Evolutionary conservation across 1,140 invertebrate species (phyloP), one percentile per base, ranked within the genome.

Genomic region (Octopus bimaculoides): DNA sequence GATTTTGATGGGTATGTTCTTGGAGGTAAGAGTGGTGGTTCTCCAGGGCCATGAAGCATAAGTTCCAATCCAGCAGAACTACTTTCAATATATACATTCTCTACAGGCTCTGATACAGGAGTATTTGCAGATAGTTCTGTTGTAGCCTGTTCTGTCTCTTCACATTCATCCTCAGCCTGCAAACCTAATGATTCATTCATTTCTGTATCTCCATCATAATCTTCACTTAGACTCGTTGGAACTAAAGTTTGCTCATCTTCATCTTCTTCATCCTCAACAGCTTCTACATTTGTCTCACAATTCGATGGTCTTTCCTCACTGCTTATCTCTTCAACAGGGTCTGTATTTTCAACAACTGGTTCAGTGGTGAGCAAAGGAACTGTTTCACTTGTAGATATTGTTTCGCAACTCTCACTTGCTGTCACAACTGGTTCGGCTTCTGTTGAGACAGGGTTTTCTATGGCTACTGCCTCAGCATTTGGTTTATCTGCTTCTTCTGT

Each of bases 21-120:
- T 52, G 87, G 87, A 7, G 87, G 87, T 7, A 88, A 78, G 69
- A 80, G 80, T 12, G 87, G 87, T 41, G 87, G 85, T 66, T 81
- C 81, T n/a, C 74, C 52, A 75, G 74, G n/a, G 8, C 74, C 74
- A 52, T 41, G 52, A 4, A 56, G 55, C 80, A 82, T 81, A 26
- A 75, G 76, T 54, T 82, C 79, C 14, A 80, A 82, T 53, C 82
- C 82, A 78, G 79, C 80, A 79, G 82, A 82, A 78, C 80, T 81
- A 79, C 14, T 75, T 52, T 52, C 74, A 75, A 52, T 5, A 8
- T 26, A 17, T 20, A 9, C 41, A 20, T 14, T 71, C 4, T 71
- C 66, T 71, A n/a, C 66, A 71, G 14, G 26, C 66, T 71, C 66
- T 71, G 26, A 7, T 12, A 9, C 41, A 7, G 52, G 12, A 20